Evolutionary conservation across 2,113 vertebrate species (phyloP).

Genomic region (Dasypus novemcinctus): DNA sequence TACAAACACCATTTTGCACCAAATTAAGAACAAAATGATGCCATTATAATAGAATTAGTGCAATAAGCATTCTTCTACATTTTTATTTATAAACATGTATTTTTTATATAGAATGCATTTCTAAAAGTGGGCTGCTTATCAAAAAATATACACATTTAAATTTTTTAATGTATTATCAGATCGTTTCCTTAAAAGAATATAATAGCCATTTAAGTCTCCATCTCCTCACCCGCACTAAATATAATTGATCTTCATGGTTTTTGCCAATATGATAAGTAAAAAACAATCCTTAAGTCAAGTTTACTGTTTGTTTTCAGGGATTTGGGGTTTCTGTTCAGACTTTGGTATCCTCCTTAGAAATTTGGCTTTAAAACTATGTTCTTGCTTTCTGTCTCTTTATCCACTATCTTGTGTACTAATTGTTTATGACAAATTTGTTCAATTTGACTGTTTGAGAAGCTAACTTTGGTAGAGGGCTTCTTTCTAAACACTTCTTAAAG

Average conservation of each 20-base stretch:
- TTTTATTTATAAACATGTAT: background rate
- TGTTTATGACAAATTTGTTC: background rate
- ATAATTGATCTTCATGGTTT: background rate
- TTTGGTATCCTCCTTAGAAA: background rate
- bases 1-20: background rate
- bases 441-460: background rate
- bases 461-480: background rate
- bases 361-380: background rate
- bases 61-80: background rate
- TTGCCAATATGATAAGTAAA: background rate
- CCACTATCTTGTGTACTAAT: background rate
- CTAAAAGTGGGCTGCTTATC: background rate
- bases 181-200: background rate
- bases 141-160: background rate
- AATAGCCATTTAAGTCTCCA: background rate
- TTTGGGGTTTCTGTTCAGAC: background rate
- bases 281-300: background rate
- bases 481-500: background rate
- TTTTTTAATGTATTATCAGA: background rate
- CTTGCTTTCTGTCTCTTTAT: background rate
- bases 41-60: background rate
- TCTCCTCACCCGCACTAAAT: background rate
- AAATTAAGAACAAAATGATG: background rate
- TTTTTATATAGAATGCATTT: background rate
- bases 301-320: background rate